phyloP scores from a whole-genome alignment of 2,888 invertebrate species.

The Cyclophora albipunctata region DNA sequence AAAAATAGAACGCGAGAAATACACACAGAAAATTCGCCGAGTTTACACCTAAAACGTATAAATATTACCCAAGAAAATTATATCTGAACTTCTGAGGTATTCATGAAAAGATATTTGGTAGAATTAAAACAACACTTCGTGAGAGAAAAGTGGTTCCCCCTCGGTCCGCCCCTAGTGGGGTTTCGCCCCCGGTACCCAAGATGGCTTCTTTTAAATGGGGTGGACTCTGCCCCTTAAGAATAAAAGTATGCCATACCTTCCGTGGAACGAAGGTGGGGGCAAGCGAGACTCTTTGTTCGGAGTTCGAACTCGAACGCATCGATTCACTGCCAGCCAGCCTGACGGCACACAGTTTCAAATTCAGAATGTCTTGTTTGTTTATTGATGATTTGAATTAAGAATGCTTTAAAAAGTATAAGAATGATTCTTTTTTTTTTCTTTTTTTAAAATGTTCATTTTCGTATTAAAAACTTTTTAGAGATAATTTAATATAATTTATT shows the following conservation, averaged over 20 bases:
- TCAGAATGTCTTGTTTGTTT: conserved; percentile 24
- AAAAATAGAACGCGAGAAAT: too few relatives aligned
- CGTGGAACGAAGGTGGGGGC: conserved; percentile 51
- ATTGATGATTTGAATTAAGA: too few relatives aligned
- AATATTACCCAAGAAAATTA: conserved; percentile 67
- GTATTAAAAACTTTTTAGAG: too few relatives aligned
- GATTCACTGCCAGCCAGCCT: background rate
- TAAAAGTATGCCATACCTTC: conserved; percentile 70
- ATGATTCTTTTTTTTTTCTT: too few relatives aligned
- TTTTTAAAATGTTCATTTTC: too few relatives aligned
- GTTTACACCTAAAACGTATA: conserved; percentile 61
- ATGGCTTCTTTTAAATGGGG: conserved; percentile 75
- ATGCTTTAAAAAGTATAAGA: too few relatives aligned
- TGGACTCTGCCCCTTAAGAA: conserved; percentile 70
- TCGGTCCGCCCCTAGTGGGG: conserved; percentile 33
- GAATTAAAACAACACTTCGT: conserved; percentile 75
- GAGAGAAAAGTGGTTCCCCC: conserved; percentile 67
- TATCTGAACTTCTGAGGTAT: conserved; percentile 71
- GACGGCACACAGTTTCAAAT: background rate
- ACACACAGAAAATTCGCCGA: conserved; percentile 9
- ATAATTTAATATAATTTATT: too few relatives aligned
- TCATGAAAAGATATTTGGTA: conserved; percentile 73
- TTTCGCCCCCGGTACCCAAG: conserved; percentile 52
- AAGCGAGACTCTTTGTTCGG: conserved; percentile 19
- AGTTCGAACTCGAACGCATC: background rate